Conservation (phyloP, 2,113 vertebrate species). For the Dendropsophus ebraccatus region DNA sequence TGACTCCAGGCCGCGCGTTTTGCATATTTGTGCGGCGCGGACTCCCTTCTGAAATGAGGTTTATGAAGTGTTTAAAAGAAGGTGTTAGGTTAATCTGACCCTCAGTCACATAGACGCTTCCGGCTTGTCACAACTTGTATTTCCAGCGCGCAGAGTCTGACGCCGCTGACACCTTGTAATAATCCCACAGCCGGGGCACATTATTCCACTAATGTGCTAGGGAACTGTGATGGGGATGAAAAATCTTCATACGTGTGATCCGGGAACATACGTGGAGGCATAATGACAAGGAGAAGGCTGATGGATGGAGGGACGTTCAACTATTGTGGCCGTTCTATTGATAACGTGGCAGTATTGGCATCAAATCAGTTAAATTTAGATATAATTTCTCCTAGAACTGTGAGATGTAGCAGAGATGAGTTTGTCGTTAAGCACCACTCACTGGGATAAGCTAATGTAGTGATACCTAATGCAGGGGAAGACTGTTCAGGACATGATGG, state of each 20-base stretch:
- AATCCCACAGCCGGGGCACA: slow-evolving; percentile 29
- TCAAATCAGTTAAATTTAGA: no score
- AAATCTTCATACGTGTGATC: slow-evolving; percentile 32
- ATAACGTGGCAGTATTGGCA: background rate
- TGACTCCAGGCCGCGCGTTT: background rate
- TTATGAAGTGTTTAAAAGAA: slow-evolving; percentile 54
- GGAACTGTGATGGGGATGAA: slow-evolving; percentile 16
- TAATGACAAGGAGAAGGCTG: background rate
- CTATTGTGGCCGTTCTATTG: background rate
- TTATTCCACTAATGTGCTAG: slow-evolving; percentile 46
- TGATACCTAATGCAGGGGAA: no score
- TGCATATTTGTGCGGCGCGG: slow-evolving; percentile 19
- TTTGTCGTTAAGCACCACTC: background rate
- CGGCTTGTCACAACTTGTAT: slow-evolving; percentile 49
- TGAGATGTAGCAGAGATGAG: background rate
- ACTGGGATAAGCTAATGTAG: no score
- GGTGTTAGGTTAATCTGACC: slow-evolving; percentile 55
- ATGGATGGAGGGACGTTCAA: background rate
- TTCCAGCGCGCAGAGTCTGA: slow-evolving; percentile 4
- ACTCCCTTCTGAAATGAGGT: slow-evolving; percentile 45
- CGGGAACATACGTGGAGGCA: slow-evolving; percentile 15
- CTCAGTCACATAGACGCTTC: slow-evolving; percentile 36
- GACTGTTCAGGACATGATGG: no score
- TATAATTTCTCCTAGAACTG: no score
- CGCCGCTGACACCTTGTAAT: slow-evolving; percentile 49